Conservation (phyloP, 2,113 vertebrate genomes). For the Dryoscopus gambensis region DNA sequence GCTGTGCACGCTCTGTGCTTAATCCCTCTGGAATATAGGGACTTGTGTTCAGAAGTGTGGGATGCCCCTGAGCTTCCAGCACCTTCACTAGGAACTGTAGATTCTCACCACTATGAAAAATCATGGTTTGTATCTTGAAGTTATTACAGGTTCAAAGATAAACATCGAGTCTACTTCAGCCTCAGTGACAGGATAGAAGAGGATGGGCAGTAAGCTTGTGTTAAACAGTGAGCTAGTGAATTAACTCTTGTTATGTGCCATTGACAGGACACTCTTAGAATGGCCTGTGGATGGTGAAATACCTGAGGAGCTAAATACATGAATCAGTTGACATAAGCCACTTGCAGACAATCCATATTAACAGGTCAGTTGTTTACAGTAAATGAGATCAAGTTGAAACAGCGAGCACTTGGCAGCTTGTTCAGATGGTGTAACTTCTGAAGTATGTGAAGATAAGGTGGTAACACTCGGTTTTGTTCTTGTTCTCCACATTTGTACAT, state of each 20-base stretch:
- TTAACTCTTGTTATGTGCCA: background rate
- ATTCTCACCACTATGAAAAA: background rate
- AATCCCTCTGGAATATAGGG: background rate
- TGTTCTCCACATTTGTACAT: accelerated
- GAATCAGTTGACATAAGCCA: background rate
- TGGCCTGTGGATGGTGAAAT: background rate
- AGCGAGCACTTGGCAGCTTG: background rate
- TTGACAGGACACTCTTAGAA: background rate
- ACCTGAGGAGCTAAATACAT: background rate
- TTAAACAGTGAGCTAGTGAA: background rate
- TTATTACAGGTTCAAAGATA: background rate
- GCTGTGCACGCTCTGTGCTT: background rate
- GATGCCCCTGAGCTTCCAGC: background rate
- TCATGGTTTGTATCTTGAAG: background rate
- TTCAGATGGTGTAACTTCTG: background rate
- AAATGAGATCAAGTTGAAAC: background rate
- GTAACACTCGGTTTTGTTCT: background rate
- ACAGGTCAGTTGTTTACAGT: background rate
- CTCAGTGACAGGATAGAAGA: background rate
- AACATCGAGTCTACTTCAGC: accelerated
- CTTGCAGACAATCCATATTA: background rate
- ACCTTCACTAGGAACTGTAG: background rate
- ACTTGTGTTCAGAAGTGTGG: background rate
- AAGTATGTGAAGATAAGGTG: background rate
- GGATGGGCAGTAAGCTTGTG: background rate